Evolutionary conservation across 2,113 vertebrate species (phyloP).

Genomic region (Peromyscus maniculatus): DNA sequence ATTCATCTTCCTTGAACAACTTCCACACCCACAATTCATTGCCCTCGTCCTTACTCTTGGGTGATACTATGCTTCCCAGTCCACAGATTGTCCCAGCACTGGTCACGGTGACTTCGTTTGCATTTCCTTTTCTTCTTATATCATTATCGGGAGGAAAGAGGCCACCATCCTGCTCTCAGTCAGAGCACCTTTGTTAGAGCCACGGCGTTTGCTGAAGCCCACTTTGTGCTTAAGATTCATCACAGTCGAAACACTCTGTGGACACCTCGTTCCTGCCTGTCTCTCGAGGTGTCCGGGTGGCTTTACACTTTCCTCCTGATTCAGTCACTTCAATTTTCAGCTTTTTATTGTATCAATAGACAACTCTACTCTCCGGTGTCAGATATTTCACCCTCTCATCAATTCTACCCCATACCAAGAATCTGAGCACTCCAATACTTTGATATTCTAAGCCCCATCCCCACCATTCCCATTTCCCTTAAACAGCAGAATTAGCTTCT

Average conservation of each 20-base stretch:
- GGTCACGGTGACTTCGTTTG: not conserved
- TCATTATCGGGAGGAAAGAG: not conserved
- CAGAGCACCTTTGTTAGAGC: not conserved
- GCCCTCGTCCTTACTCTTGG: not conserved
- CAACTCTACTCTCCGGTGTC: not conserved
- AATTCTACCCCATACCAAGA: not conserved
- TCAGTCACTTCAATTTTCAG: slow-evolving; percentile 1
- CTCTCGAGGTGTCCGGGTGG: slow-evolving; percentile 31
- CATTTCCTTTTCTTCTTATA: not conserved
- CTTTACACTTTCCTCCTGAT: slow-evolving; percentile 31
- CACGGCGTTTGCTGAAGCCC: not conserved
- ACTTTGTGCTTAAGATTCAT: not conserved
- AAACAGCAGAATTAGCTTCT: slow-evolving; percentile 25
- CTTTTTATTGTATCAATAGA: slow-evolving; percentile 25
- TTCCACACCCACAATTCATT: not conserved
- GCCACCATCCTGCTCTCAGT: not conserved
- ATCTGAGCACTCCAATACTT: not conserved
- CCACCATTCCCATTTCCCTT: not conserved
- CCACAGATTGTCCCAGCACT: not conserved
- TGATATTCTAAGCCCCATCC: not conserved
- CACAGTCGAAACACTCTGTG: slow-evolving; percentile 28
- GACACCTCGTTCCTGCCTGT: slow-evolving; percentile 25
- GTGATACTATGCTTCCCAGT: not conserved
- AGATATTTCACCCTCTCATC: not conserved
- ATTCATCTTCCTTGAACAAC: slow-evolving; percentile 17